Percentiles rank a stretch among this genome's conserved stretches.
phyloP scores from a whole-genome alignment of 2,113 vertebrate species.

The Microtus montanus region DNA sequence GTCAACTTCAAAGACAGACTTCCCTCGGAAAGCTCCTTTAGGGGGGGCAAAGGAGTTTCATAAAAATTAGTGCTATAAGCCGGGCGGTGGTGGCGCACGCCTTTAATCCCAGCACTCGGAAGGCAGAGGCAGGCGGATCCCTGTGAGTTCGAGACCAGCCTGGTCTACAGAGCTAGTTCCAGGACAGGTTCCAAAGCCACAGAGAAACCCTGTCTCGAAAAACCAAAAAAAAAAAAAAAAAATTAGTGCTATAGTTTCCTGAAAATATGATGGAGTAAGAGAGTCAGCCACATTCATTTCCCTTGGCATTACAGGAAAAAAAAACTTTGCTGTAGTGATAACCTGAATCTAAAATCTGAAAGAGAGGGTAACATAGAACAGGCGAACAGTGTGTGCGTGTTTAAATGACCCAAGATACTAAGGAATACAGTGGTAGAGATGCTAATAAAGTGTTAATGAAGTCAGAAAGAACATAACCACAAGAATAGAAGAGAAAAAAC shows the following conservation, averaged over 20 bases:
- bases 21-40: not conserved
- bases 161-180: no score
- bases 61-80: not conserved
- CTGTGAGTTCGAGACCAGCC: no score
- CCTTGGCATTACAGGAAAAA: not conserved
- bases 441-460: not conserved
- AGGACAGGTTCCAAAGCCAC: no score
- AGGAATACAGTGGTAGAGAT: not conserved
- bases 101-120: no score
- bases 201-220: no score
- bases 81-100: no score
- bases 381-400: not conserved
- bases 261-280: not conserved
- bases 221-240: no score
- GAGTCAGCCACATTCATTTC: conserved; percentile 13
- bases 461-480: not conserved
- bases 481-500: not conserved
- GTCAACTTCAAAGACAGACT: not conserved
- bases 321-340: not conserved
- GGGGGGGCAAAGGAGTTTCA: not conserved
- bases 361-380: not conserved
- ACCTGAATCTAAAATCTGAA: conserved; percentile 19
- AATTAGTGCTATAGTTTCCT: not conserved
- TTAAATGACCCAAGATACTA: not conserved
- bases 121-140: no score